Conservation (phyloP, 1,140 invertebrate species). For the Harlomillsia oculata region DNA sequence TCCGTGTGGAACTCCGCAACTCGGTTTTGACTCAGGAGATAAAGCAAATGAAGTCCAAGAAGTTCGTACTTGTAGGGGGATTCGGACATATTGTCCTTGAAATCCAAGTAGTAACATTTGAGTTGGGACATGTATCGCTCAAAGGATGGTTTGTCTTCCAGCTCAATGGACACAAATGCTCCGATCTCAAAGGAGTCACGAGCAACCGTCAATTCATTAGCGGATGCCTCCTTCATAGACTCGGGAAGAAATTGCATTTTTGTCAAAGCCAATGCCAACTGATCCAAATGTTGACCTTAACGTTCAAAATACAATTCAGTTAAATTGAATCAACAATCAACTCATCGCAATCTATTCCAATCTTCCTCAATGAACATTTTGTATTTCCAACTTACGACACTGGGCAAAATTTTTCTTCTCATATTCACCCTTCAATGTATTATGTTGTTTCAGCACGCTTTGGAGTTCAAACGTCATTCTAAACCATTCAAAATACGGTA, state of each 20-base stretch:
- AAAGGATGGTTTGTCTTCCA: slow-evolving; percentile 85
- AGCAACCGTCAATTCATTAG: slow-evolving; percentile 78
- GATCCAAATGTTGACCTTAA: too few relatives aligned
- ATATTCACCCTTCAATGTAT: too few relatives aligned
- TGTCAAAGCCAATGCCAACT: too few relatives aligned
- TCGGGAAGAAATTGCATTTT: slow-evolving; percentile 78
- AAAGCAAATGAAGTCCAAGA: slow-evolving; percentile 87
- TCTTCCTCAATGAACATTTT: too few relatives aligned
- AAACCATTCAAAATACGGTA: too few relatives aligned
- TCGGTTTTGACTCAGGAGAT: slow-evolving; percentile 89
- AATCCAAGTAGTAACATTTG: slow-evolving; percentile 96
- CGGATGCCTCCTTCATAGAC: slow-evolving; percentile 61
- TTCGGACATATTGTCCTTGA: slow-evolving; percentile 83
- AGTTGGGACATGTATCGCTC: slow-evolving; percentile 93
- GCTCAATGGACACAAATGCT: slow-evolving; percentile 85
- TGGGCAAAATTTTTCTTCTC: too few relatives aligned
- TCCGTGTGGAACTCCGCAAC: slow-evolving; percentile 99
- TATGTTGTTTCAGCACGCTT: too few relatives aligned
- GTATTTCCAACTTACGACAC: too few relatives aligned
- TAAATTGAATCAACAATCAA: too few relatives aligned
- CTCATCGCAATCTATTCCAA: too few relatives aligned
- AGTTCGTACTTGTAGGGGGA: slow-evolving; percentile 92
- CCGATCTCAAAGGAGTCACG: slow-evolving; percentile 90
- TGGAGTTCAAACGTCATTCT: too few relatives aligned
- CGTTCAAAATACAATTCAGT: too few relatives aligned